Base-by-base conservation (phyloP, 2,888 invertebrate species). In the Mythimna vitellina region DNA sequence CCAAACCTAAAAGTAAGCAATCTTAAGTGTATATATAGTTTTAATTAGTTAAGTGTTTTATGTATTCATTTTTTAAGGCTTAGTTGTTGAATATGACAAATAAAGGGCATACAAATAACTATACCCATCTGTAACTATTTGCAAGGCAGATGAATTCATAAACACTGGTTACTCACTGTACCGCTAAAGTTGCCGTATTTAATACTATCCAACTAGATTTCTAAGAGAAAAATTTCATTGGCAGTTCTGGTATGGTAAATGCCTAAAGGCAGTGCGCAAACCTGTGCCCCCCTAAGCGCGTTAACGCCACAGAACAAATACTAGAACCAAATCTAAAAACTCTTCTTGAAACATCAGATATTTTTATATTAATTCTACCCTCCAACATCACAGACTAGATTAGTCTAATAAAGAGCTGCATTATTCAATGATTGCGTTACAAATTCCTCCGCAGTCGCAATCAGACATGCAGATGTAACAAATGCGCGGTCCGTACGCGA, bases 401-500 rank as follows among this genome's bases (percentile, higher is more conserved):
- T 3, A 51, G 20, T n/a, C n/a, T n/a, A 53, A 63, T 25, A 64
- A 69, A 60, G 22, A 70, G 65, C 69, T 80, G 58, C 63, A 74
- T 66, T 75, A 80, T 78, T 75, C 76, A 76, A 80, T 78, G 76
- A 67, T 62, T 46, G 38, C 22, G 66, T 64, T 65, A 61, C 25
- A 29, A 56, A 80, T 75, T 70, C 70, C 35, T 25, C 6, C 4
- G 7, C 63, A 38, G 70, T 78, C 66, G 57, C 82, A 78, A 80
- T 78, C 76, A 80, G 81, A 61, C 70, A 76, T 80, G 80, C 82
- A 80, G 80, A 81, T 80, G 46, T 42, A 65, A 56, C 65, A 64
- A 70, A 38, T 54, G 64, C 49, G 49, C 61, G 65, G 7, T 1
- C 46, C 22, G 64, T 54, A 74, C 78, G 78, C 75, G 78, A 78